phyloP scores from a whole-genome alignment of 2,888 invertebrate species.

The Deladenus siricidicola region DNA sequence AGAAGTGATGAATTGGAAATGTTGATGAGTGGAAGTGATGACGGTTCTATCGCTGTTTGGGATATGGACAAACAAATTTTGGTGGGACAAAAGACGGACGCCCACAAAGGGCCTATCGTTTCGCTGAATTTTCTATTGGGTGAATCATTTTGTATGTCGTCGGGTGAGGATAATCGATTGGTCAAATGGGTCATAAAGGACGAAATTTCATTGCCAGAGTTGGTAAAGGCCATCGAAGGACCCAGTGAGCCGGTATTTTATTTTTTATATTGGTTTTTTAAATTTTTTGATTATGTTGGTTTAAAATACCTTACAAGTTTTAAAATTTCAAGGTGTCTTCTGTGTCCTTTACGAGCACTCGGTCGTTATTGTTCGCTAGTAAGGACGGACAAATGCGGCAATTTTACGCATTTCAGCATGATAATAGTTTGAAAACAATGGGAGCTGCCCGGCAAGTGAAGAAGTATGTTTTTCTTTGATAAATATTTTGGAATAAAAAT shows the following conservation, averaged over 20 bases:
- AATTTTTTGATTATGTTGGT: background rate
- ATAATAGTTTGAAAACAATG: constrained; percentile 37
- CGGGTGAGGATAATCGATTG: constrained; percentile 47
- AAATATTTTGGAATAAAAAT: too few species aligned
- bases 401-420: constrained; percentile 29
- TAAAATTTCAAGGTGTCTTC: constrained; percentile 9
- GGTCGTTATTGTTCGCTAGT: constrained; percentile 27
- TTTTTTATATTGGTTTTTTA: constrained; percentile 24
- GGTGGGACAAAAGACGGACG: constrained; percentile 70
- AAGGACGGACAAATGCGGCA: constrained; percentile 43
- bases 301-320: background rate
- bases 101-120: constrained; percentile 68
- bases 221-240: constrained; percentile 53
- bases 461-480: too few species aligned
- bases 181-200: constrained; percentile 56
- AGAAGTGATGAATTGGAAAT: constrained; percentile 45
- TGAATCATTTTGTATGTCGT: constrained; percentile 63
- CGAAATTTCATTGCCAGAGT: constrained; percentile 66
- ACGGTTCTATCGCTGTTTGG: constrained; percentile 85
- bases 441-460: constrained; percentile 39
- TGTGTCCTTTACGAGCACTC: constrained; percentile 8
- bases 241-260: constrained; percentile 55
- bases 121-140: constrained; percentile 75
- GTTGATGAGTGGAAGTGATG: constrained; percentile 40
- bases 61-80: constrained; percentile 66